phyloP scores from a whole-genome alignment of 2,888 invertebrate genomes.

The Temnothorax rugatulus region DNA sequence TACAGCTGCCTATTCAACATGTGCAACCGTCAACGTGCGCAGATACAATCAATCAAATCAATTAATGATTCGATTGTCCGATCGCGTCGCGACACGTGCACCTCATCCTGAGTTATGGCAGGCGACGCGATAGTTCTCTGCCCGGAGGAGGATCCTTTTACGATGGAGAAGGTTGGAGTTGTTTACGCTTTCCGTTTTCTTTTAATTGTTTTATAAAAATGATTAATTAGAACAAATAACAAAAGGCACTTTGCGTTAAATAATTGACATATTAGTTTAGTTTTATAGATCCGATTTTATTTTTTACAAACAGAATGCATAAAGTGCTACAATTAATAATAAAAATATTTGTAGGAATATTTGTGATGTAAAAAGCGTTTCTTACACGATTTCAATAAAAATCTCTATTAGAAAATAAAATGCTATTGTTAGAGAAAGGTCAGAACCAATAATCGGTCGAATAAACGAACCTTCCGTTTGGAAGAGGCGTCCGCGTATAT shows the following conservation, averaged over 20 bases:
- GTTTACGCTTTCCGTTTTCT: not conserved
- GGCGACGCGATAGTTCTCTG: conserved; percentile 30
- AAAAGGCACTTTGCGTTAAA: not conserved
- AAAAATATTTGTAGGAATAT: not conserved
- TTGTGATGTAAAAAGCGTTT: not conserved
- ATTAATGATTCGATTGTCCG: conserved; percentile 84
- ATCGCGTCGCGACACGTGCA: conserved; percentile 73
- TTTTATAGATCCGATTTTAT: not conserved
- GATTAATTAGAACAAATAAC: not conserved
- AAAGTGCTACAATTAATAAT: not conserved
- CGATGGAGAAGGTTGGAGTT: not conserved
- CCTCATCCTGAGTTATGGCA: conserved; percentile 57
- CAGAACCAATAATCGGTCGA: conserved; percentile 18
- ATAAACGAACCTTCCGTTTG: conserved; percentile 8
- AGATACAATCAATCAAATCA: conserved; percentile 85
- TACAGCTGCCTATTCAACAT: conserved; percentile 84
- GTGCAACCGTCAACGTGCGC: conserved; percentile 83
- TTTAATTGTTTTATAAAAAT: not conserved
- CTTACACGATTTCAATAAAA: not conserved
- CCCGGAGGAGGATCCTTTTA: not conserved
- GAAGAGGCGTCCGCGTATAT: conserved; percentile 58
- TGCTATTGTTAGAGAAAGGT: not conserved
- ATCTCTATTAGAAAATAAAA: not conserved
- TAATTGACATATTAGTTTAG: not conserved
- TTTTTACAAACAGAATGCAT: not conserved